Evolutionary conservation across 2,113 vertebrate genomes (phyloP), one percentile per base, ranked within the genome.

Genomic region (Trinectes maculatus): DNA sequence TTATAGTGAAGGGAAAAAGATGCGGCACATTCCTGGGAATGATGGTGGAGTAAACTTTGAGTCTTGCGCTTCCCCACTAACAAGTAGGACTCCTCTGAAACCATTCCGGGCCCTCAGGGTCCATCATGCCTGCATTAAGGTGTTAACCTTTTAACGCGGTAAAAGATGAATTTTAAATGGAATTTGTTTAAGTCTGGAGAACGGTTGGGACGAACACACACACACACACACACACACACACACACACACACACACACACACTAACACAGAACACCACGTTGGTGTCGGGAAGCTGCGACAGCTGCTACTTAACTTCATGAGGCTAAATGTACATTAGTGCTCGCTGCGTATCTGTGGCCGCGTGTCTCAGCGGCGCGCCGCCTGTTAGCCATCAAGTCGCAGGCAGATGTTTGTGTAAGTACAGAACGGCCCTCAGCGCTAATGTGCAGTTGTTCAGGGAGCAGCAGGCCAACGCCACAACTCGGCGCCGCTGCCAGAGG

Each of bases 371-470:
- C 8, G 3, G 36, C 28, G 59, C 46, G 8, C 25, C 19, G 49
- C 34, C 52, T 22, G n/a, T n/a, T 11, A 63, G 65, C 47, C 13
- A 22, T 37, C 24, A 12, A 46, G 66, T 47, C 33, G 6, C 42
- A 43, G 51, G 31, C 28, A 52, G 43, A 61, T 66, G 64, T 66
- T 58, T 46, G 40, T 47, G 51, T 15, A 52, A 54, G 51, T 22
- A 15, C 33, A 40, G 28, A 52, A 40, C 6, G 26, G 31, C 21
- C 39, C 28, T 66, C 22, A 31, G 40, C 25, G 13, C 36, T 52
- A 49, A 58, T 36, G 60, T 61, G 57, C 34, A 68, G 61, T 55
- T 61, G 49, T 55, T 48, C 8, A 2, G 54, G 40, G 39, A 72
- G 62, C 68, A 64, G 37, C 2, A 60, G 67, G 54, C 47, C 46